A percentile compares a stretch with the other conserved stretches of the same genome.
Conservation (phyloP, 2,888 invertebrate genomes). For the Autographa pulchrina region DNA sequence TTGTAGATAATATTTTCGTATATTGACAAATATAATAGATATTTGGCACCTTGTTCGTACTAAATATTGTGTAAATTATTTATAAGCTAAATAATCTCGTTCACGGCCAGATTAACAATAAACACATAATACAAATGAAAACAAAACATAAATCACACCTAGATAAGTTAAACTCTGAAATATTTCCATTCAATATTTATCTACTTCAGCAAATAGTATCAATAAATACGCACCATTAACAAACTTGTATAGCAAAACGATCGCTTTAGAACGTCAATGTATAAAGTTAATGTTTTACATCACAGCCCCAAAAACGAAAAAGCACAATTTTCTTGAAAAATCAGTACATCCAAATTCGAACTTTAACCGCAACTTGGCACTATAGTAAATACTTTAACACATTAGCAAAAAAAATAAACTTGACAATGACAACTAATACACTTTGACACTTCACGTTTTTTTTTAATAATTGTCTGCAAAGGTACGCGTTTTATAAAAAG, state of each 20-base stretch:
- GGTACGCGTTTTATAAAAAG: slow-evolving; percentile 72
- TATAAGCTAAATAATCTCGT: not conserved
- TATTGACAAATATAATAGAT: too few species aligned
- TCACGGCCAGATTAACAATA: slow-evolving; percentile 1
- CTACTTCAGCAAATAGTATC: slow-evolving; percentile 51
- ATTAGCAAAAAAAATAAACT: slow-evolving; percentile 46
- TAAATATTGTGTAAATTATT: not conserved
- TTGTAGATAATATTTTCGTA: too few species aligned
- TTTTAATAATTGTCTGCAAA: slow-evolving; percentile 59
- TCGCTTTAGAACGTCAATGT: slow-evolving; percentile 49
- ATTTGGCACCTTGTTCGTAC: too few species aligned
- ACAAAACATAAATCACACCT: slow-evolving; percentile 45
- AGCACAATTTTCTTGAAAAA: slow-evolving; percentile 64
- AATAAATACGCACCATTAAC: slow-evolving; percentile 58
- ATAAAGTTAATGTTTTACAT: slow-evolving; percentile 52
- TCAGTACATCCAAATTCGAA: slow-evolving; percentile 74
- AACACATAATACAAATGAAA: slow-evolving; percentile 25
- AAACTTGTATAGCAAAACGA: slow-evolving; percentile 32
- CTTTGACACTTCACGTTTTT: slow-evolving; percentile 68
- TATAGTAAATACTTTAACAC: slow-evolving; percentile 68
- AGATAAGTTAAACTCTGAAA: slow-evolving; percentile 43
- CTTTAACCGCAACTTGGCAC: slow-evolving; percentile 82
- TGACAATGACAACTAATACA: slow-evolving; percentile 54
- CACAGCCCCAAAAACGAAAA: slow-evolving; percentile 49
- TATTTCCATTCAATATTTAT: slow-evolving; percentile 52